Percentiles rank a stretch among this genome's conserved stretches.
Conservation (phyloP, 1,140 invertebrate genomes). For the Bombus turneri region DNA sequence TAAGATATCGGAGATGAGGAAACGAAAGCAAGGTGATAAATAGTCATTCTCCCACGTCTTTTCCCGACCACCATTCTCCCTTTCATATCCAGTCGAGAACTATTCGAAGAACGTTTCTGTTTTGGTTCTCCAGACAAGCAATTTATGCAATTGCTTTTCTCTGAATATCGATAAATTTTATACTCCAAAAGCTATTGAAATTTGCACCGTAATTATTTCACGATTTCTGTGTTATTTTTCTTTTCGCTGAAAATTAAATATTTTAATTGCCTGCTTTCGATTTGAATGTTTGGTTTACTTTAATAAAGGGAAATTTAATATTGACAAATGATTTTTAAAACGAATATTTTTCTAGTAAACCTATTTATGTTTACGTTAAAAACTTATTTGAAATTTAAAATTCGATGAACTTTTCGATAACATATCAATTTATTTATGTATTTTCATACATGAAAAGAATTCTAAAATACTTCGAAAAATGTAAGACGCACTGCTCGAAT, state of each 20-base stretch:
- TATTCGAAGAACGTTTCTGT: too few relatives aligned
- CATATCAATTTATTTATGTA: not conserved
- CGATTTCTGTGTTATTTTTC: not conserved
- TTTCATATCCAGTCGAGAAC: not conserved
- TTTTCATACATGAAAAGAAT: not conserved
- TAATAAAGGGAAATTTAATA: not conserved
- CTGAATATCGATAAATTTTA: too few relatives aligned
- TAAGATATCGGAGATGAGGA: constrained; percentile 39
- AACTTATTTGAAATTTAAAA: too few relatives aligned
- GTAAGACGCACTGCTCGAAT: not conserved
- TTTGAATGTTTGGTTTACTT: not conserved
- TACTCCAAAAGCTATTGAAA: too few relatives aligned
- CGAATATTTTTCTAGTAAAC: not conserved
- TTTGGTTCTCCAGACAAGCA: not conserved
- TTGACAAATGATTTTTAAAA: not conserved
- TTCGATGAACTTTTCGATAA: too few relatives aligned
- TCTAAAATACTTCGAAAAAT: not conserved
- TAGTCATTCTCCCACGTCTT: constrained; percentile 15
- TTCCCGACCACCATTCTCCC: not conserved
- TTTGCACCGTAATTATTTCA: too few relatives aligned
- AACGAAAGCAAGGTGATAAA: constrained; percentile 31
- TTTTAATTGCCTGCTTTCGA: not conserved
- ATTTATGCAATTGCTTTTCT: not conserved
- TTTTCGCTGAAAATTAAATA: not conserved
- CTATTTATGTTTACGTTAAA: not conserved